A percentile compares a stretch with the other conserved stretches of the same genome.
phyloP scores from a whole-genome alignment of 2,113 vertebrate genomes.

The chimpanzee (Pan troglodytes) region NHGRI_mPanTro3-v2.1_pri NC_072416.2:80891001-80891500 shows the following conservation, averaged over 20 bases:
- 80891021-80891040: background rate
- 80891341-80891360: background rate
- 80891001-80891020: background rate
- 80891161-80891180: background rate
- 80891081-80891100: background rate
- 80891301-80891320: background rate
- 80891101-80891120: background rate
- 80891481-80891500: background rate
- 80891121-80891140: background rate
- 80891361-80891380: background rate
- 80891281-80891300: background rate
- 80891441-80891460: background rate
- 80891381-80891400: too few species aligned
- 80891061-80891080: background rate
- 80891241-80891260: background rate
- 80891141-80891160: background rate
- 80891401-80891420: background rate
- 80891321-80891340: background rate
- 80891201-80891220: background rate
- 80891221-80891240: background rate
- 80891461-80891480: background rate
- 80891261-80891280: background rate
- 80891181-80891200: background rate
- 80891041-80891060: background rate
- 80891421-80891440: background rate